These are phyloP conservation scores for Ailurus styani DNA, from an alignment of 2,113 vertebrate species.

Conservation along the genomic window DNA sequence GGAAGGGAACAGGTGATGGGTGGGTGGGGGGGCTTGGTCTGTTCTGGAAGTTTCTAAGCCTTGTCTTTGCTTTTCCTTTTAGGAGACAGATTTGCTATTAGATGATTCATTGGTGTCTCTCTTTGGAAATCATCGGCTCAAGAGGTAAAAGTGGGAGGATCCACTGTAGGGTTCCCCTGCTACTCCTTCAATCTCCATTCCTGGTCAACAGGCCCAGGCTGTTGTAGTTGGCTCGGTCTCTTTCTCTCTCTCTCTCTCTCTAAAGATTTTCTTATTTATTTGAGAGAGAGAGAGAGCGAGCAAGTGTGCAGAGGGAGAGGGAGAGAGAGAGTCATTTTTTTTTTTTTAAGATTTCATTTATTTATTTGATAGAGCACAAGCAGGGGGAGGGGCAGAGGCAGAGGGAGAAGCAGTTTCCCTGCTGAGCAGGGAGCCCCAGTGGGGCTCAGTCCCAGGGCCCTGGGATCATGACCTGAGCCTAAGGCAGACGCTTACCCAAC, in stretches of 20 bases:
- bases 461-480: too few species aligned
- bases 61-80: neutral
- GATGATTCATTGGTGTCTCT: conserved; percentile 83
- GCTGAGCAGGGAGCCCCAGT: too few species aligned
- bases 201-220: neutral
- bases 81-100: conserved; percentile 88
- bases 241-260: neutral
- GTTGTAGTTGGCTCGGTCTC: fast-evolving
- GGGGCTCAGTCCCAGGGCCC: too few species aligned
- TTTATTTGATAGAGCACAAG: too few species aligned
- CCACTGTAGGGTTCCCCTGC: neutral
- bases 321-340: neutral
- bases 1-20: neutral
- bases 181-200: neutral
- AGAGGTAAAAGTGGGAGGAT: conserved; percentile 81
- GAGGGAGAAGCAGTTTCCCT: too few species aligned
- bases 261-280: too few species aligned
- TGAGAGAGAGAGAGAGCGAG: neutral
- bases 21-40: neutral
- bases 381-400: too few species aligned
- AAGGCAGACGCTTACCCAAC: too few species aligned
- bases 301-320: neutral
- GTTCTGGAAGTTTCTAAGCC: neutral
- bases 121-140: conserved; percentile 88
- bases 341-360: too few species aligned